Conservation (phyloP, 2,113 vertebrate genomes). For the Agapornis roseicollis region DNA sequence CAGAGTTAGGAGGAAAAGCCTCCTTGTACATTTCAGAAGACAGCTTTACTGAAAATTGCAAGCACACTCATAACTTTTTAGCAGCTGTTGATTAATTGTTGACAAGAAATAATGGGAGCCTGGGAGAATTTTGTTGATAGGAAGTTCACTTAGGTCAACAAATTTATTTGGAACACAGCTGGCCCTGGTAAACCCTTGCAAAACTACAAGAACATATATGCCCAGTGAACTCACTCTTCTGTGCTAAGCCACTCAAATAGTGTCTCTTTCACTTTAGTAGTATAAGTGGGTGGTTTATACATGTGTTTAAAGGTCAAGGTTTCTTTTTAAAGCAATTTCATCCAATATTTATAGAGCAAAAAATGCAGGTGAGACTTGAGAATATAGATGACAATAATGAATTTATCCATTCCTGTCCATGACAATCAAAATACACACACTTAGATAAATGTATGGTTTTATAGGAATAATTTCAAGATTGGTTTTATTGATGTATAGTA, state of each 20-base stretch:
- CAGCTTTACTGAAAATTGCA: conserved; percentile 67
- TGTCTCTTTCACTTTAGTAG: neutral
- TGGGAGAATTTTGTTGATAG: conserved; percentile 75
- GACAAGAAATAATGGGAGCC: conserved; percentile 66
- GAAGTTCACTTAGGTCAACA: conserved; percentile 71
- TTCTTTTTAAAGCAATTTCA: conserved; percentile 15
- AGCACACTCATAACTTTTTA: conserved; percentile 71
- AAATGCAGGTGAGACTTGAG: neutral
- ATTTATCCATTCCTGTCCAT: neutral
- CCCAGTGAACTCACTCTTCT: conserved; percentile 26
- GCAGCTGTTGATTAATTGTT: conserved; percentile 74
- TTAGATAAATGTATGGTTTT: neutral
- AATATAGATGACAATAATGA: neutral
- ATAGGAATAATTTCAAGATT: neutral
- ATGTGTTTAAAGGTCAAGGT: neutral
- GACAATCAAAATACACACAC: neutral
- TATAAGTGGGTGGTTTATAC: neutral
- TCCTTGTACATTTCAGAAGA: conserved; percentile 63
- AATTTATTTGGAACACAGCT: conserved; percentile 67
- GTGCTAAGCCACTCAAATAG: neutral
- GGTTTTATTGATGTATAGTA: neutral
- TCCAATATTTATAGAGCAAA: conserved; percentile 27
- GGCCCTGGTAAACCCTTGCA: conserved; percentile 31
- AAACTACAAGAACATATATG: conserved; percentile 12
- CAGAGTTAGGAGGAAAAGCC: conserved; percentile 52